Percentiles rank a stretch among this genome's conserved stretches.
These are phyloP conservation scores for Lymantria monacha DNA, from an alignment of 2,888 invertebrate genomes.

Conservation along the genomic window DNA sequence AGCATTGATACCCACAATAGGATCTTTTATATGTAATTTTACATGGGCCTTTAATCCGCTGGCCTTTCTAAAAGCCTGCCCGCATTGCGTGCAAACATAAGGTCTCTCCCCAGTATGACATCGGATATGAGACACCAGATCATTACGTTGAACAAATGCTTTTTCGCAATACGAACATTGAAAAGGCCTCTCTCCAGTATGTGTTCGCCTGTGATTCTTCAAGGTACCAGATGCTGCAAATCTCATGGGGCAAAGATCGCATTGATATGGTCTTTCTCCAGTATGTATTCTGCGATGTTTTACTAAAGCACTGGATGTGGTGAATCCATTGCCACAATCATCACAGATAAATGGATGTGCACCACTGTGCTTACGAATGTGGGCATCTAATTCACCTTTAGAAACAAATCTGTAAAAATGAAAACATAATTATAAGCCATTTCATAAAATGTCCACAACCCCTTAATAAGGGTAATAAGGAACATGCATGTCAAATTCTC, in stretches of 20 bases:
- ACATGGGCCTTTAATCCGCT: slow-evolving; percentile 76
- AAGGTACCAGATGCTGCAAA: slow-evolving; percentile 81
- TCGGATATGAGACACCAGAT: slow-evolving; percentile 78
- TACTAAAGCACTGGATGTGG: slow-evolving; percentile 81
- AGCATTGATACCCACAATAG: slow-evolving; percentile 14
- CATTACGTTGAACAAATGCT: slow-evolving; percentile 82
- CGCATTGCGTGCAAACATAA: slow-evolving; percentile 69
- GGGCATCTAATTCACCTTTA: slow-evolving; percentile 80
- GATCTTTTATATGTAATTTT: slow-evolving; percentile 57
- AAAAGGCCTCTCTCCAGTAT: slow-evolving; percentile 83
- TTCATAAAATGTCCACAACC: too few relatives aligned
- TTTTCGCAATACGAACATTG: slow-evolving; percentile 80
- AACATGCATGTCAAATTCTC: too few relatives aligned
- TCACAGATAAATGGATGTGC: slow-evolving; percentile 83
- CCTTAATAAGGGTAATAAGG: too few relatives aligned
- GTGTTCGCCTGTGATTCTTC: slow-evolving; percentile 81
- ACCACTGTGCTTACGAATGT: slow-evolving; percentile 81
- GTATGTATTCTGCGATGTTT: slow-evolving; percentile 83
- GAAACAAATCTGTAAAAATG: slow-evolving; percentile 71
- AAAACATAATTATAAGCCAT: too few relatives aligned
- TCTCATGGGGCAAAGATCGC: slow-evolving; percentile 82
- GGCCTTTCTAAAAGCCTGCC: slow-evolving; percentile 77
- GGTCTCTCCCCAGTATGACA: slow-evolving; percentile 80
- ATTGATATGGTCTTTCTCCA: slow-evolving; percentile 82
- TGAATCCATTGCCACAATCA: slow-evolving; percentile 79